Evolutionary conservation across 30 jellyfish, hydroid and myxozoan species (phyloP).

Genomic region (Pelagia noctiluca): DNA sequence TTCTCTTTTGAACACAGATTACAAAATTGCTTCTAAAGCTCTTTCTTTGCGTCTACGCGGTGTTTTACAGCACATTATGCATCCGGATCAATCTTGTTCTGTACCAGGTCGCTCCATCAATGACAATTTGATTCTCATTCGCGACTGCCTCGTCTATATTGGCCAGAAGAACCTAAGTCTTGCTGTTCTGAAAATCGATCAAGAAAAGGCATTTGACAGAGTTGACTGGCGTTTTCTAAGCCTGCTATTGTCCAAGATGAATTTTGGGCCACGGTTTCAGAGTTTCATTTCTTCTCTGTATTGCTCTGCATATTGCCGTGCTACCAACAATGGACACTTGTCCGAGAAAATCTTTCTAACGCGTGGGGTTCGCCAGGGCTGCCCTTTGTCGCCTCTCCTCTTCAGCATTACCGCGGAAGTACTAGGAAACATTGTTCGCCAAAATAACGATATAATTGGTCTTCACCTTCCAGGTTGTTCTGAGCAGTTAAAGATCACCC

Average conservation of each 20-base stretch:
- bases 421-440: neutral
- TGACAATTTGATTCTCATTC: slow-evolving; percentile 26
- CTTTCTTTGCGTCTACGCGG: slow-evolving; percentile 19
- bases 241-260: slow-evolving; percentile 33
- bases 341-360: neutral
- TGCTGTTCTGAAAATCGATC: too few species aligned
- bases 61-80: neutral
- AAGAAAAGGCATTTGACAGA: slow-evolving; percentile 74
- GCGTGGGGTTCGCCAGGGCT: slow-evolving; percentile 45
- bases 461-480: slow-evolving; percentile 33
- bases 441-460: slow-evolving; percentile 3
- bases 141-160: slow-evolving; percentile 23
- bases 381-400: slow-evolving; percentile 52
- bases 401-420: slow-evolving; percentile 20
- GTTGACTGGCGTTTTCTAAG: slow-evolving; percentile 52
- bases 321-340: slow-evolving; percentile 31
- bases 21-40: slow-evolving; percentile 39
- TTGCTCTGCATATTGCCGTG: neutral
- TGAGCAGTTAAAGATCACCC: neutral
- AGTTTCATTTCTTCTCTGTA: neutral
- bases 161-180: slow-evolving; percentile 13
- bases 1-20: slow-evolving; percentile 28
- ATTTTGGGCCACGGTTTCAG: slow-evolving; percentile 14
- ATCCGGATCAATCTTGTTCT: slow-evolving; percentile 57
- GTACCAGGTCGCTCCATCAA: slow-evolving; percentile 68